These are phyloP conservation scores for Parochlus steinenii DNA, from an alignment of 2,888 invertebrate genomes.

Conservation along the genomic window DNA sequence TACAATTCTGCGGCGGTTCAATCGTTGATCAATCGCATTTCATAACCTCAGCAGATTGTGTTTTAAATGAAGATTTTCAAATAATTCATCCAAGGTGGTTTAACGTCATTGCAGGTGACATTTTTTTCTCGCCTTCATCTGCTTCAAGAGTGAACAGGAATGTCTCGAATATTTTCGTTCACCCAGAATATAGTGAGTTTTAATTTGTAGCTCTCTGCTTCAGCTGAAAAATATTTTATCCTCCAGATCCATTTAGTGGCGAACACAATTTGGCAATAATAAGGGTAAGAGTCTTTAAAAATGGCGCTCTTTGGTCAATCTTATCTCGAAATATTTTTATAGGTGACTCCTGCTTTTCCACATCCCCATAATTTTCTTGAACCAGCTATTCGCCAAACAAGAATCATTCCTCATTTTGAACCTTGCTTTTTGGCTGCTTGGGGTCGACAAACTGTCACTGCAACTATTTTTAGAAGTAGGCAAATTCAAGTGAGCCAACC, in stretches of 20 bases:
- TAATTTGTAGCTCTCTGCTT: no score
- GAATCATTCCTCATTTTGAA: slow-evolving; percentile 2
- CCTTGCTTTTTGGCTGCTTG: slow-evolving; percentile 10
- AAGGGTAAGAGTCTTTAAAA: slow-evolving; percentile 1
- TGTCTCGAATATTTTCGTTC: slow-evolving; percentile 11
- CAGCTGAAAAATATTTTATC: no score
- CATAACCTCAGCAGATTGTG: slow-evolving; percentile 13
- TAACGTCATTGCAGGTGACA: slow-evolving; percentile 14
- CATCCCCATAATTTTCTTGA: slow-evolving; percentile 12
- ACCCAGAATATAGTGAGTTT: neutral
- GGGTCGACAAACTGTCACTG: neutral
- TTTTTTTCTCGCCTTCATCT: slow-evolving; percentile 11
- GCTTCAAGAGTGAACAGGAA: slow-evolving; percentile 11
- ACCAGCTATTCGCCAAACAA: slow-evolving; percentile 4
- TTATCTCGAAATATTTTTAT: neutral
- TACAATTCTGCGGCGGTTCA: slow-evolving; percentile 7
- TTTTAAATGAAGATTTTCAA: slow-evolving; percentile 9
- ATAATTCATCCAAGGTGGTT: slow-evolving; percentile 12
- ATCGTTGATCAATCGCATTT: neutral
- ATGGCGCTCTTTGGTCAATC: neutral
- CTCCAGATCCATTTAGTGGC: slow-evolving; percentile 7
- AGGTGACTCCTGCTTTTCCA: slow-evolving; percentile 8
- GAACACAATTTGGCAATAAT: slow-evolving; percentile 4
- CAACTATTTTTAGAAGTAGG: neutral
- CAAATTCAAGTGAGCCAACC: slow-evolving; percentile 1